Evolutionary conservation across 1,140 invertebrate species (phyloP).

Genomic region (Ooceraea biroi): DNA sequence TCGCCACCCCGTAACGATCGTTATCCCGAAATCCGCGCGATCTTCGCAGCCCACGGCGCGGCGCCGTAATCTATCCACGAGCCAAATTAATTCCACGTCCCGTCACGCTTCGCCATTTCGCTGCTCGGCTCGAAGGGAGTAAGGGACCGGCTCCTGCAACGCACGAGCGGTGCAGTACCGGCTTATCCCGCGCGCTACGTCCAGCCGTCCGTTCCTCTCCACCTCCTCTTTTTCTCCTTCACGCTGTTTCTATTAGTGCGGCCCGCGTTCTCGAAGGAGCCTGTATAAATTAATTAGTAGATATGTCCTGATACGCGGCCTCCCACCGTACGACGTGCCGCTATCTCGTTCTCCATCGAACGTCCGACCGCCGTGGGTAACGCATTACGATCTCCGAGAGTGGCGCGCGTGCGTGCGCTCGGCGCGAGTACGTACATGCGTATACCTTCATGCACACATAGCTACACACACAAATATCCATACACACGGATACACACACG

Average conservation of each 20-base stretch:
- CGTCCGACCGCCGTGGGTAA: constrained; percentile 72
- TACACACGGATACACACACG: constrained; percentile 25
- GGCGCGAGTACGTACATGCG: constrained; percentile 27
- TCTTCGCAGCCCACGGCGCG: background rate
- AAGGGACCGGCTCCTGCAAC: background rate
- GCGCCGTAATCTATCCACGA: constrained; percentile 4
- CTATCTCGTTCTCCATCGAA: constrained; percentile 76
- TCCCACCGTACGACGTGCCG: constrained; percentile 76
- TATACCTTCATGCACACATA: background rate
- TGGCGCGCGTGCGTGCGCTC: constrained; percentile 48
- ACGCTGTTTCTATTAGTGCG: constrained; percentile 73
- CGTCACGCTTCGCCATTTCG: constrained; percentile 22
- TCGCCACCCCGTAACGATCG: background rate
- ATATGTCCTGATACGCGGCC: constrained; percentile 76
- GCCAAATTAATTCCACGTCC: constrained; percentile 43
- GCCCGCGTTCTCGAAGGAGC: constrained; percentile 63
- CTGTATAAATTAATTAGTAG: constrained; percentile 80
- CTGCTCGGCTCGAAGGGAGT: background rate
- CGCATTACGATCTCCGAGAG: constrained; percentile 70
- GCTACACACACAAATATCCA: constrained; percentile 6
- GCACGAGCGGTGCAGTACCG: constrained; percentile 17
- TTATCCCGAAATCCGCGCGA: constrained; percentile 26
- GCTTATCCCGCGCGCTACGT: constrained; percentile 2
- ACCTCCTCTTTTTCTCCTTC: constrained; percentile 22
- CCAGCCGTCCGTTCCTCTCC: constrained; percentile 1